Conservation (phyloP, 2,113 vertebrate genomes). For the Drymodes brunneopygia region DNA sequence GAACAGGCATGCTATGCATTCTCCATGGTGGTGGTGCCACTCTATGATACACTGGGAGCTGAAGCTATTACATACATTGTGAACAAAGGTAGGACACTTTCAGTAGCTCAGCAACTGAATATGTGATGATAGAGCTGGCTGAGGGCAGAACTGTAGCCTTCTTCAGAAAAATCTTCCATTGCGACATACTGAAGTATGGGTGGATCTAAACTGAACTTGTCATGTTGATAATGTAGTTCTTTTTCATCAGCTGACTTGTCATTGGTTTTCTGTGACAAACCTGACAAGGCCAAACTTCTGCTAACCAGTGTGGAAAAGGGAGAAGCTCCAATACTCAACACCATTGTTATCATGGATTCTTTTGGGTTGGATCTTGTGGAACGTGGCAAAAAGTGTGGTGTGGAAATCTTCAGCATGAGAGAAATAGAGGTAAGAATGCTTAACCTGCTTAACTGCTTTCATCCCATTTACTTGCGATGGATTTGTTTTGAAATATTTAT, state of each 20-base stretch:
- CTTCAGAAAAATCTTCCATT: neutral
- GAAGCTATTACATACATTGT: slow-evolving; percentile 88
- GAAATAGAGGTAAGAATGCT: slow-evolving; percentile 80
- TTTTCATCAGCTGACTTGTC: slow-evolving; percentile 75
- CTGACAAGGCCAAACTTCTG: slow-evolving; percentile 83
- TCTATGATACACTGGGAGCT: slow-evolving; percentile 91
- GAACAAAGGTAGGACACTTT: slow-evolving; percentile 81
- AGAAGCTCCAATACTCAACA: slow-evolving; percentile 73
- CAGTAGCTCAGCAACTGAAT: neutral
- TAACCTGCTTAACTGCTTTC: neutral
- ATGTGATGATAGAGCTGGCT: neutral
- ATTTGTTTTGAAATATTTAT: neutral
- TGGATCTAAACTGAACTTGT: neutral
- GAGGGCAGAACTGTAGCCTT: neutral
- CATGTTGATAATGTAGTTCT: neutral
- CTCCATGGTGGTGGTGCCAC: slow-evolving; percentile 89
- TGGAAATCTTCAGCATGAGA: slow-evolving; percentile 83
- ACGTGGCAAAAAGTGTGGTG: slow-evolving; percentile 75
- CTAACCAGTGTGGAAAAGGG: slow-evolving; percentile 77
- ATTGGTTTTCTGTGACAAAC: slow-evolving; percentile 88
- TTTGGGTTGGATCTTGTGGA: slow-evolving; percentile 78
- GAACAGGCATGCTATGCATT: slow-evolving; percentile 91
- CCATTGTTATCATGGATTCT: slow-evolving; percentile 83
- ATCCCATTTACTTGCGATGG: neutral
- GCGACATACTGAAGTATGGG: neutral